A percentile compares a stretch with the other conserved stretches of the same genome.
Evolutionary conservation across 2,113 vertebrate genomes (phyloP).

Genomic region (Saccopteryx bilineata): DNA sequence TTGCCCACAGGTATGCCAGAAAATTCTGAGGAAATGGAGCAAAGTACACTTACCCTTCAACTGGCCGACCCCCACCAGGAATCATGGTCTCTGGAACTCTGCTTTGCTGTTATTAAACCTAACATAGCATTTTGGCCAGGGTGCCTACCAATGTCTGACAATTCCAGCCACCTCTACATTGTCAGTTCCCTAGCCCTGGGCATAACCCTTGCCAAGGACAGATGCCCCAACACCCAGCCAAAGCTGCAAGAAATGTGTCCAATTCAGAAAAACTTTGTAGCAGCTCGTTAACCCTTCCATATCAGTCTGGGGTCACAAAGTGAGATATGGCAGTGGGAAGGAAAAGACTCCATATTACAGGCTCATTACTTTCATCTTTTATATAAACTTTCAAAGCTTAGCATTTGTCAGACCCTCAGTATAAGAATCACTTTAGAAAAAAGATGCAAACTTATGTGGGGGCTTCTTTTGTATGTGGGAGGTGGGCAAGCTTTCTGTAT

Average conservation of each 20-base stretch:
- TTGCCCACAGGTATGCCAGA: not conserved
- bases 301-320: conserved; percentile 12
- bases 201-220: conserved; percentile 1
- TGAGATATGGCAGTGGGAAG: not conserved
- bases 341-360: not conserved
- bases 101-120: not conserved
- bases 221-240: conserved; percentile 3
- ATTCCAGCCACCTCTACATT: not conserved
- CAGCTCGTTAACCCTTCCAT: conserved; percentile 62
- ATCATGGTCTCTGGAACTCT: not conserved
- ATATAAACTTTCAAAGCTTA: conserved; percentile 13
- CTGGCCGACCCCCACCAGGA: not conserved
- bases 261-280: not conserved
- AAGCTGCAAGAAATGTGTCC: conserved; percentile 37
- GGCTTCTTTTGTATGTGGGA: not conserved
- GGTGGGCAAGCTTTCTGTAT: not conserved
- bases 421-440: not conserved
- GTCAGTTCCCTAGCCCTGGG: not conserved
- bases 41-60: not conserved
- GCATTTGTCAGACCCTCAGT: not conserved
- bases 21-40: conserved; percentile 29
- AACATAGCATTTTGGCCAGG: not conserved
- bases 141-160: not conserved
- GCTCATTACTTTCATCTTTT: conserved; percentile 27
- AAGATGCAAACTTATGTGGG: not conserved